Base-by-base conservation (phyloP, 2,888 invertebrate genomes). In the Drosophila sordidapex region DNA sequence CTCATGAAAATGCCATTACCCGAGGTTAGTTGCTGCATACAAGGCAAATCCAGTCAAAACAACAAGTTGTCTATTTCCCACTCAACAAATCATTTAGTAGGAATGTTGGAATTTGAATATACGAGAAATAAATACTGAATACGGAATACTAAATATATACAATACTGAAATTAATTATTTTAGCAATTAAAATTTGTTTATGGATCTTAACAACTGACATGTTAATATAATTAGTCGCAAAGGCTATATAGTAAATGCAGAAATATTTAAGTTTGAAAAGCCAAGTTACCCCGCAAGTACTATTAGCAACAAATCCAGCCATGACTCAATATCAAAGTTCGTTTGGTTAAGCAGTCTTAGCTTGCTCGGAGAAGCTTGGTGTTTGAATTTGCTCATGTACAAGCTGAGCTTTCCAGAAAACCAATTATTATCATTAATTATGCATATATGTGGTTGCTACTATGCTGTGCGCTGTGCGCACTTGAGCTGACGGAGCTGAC, bases 351-450 rank as follows among this genome's bases (percentile, higher is more conserved):
- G 52, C 48, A 52, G 25, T 27, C 43, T 5, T n/a, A 52, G 51
- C 51, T 27, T 56, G 27, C 13, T 21, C 4, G 29, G 48, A 68
- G 54, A 69, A 35, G 15, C 51, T 31, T 25, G 27, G 10, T 40
- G 49, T 29, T 33, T 29, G 56, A 29, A 27, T 58, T 69, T 43
- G 38, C 58, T 46, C 25, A 21, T 31, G 69, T n/a, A 29, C 29
- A 31, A 27, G 67, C 35, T 29, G 29, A 49, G 60, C 51, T 54
- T 58, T 56, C 25, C 27, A 58, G 53, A 64, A 69, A 72, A 66
- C 66, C 77, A 79, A 79, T 81, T 76, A 69, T 63, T 66, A 59
- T 53, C 59, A 67, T 78, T 78, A 78, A 80, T 78, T 78, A 80
- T 78, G 77, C 51, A 80, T 70, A 80, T 67, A 56, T 75, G 74